A percentile compares a stretch with the other conserved stretches of the same genome.
Conservation (phyloP, 2,113 vertebrate species). For the Chaetorhynchus papuensis region DNA sequence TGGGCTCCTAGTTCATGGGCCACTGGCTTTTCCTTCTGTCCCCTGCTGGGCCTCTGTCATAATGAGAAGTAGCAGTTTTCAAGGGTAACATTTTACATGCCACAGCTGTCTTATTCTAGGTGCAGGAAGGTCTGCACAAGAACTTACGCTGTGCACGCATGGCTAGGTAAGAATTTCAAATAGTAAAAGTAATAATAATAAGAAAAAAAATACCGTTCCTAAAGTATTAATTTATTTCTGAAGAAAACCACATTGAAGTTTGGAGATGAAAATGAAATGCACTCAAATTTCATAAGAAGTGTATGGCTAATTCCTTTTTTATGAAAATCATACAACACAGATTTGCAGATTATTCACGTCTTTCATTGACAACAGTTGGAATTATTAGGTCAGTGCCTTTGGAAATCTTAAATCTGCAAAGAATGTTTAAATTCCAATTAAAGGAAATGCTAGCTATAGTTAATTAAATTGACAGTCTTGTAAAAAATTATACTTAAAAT, state of each 20-base stretch:
- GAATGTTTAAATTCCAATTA: slow-evolving; percentile 72
- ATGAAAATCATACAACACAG: slow-evolving; percentile 64
- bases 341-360: slow-evolving; percentile 2
- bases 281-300: slow-evolving; percentile 68
- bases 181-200: slow-evolving; percentile 1
- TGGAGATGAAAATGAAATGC: slow-evolving; percentile 64
- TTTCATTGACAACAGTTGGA: slow-evolving; percentile 24
- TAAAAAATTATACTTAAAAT: not conserved
- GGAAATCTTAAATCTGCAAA: slow-evolving; percentile 70
- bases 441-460: slow-evolving; percentile 55
- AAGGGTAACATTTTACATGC: slow-evolving; percentile 39
- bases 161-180: not conserved
- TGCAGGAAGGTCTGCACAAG: not conserved
- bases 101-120: slow-evolving; percentile 1
- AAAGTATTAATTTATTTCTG: slow-evolving; percentile 53
- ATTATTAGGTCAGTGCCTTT: slow-evolving; percentile 44
- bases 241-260: slow-evolving; percentile 57
- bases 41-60: slow-evolving; percentile 54
- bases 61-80: slow-evolving; percentile 36
- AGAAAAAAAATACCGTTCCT: not conserved
- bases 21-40: slow-evolving; percentile 44
- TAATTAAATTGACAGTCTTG: slow-evolving; percentile 58
- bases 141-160: not conserved
- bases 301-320: slow-evolving; percentile 74
- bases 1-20: slow-evolving; percentile 51